Evolutionary conservation across 2,888 invertebrate species (phyloP).

Genomic region (Melieria picta): DNA sequence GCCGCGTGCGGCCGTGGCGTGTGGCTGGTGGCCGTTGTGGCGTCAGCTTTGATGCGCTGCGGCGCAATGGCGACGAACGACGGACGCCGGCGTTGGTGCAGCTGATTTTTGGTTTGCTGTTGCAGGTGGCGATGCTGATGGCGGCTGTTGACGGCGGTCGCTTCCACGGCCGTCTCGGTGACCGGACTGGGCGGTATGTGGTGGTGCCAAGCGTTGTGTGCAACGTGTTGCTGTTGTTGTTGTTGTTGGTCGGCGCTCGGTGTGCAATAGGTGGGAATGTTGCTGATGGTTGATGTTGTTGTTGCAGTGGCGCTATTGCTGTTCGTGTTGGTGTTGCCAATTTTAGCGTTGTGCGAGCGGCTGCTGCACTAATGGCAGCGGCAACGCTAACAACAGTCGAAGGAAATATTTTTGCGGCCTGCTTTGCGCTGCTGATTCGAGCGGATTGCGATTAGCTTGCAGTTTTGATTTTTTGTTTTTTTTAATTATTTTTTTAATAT

Average conservation of each 20-base stretch:
- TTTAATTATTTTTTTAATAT: neutral
- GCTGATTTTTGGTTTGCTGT: neutral
- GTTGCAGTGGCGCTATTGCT: conserved; percentile 6
- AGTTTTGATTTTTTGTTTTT: neutral
- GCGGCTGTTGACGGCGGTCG: conserved; percentile 20
- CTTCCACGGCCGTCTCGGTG: conserved; percentile 29
- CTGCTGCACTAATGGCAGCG: conserved; percentile 27
- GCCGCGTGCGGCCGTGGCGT: conserved; percentile 6
- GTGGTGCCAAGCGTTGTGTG: too few species aligned
- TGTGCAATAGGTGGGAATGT: too few species aligned
- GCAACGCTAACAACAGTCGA: neutral
- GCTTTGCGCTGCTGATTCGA: neutral
- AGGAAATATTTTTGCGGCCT: neutral
- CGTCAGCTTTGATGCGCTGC: neutral
- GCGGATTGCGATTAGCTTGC: neutral
- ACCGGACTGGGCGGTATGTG: conserved; percentile 28
- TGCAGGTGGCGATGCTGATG: conserved; percentile 16
- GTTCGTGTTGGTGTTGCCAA: conserved; percentile 30
- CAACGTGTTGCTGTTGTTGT: too few species aligned
- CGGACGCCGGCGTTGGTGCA: neutral
- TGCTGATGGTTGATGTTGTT: neutral
- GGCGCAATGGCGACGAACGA: conserved; percentile 1
- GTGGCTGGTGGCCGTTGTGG: conserved; percentile 8
- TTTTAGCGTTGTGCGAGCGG: conserved; percentile 25
- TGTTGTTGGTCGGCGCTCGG: too few species aligned